These are phyloP conservation scores for Tenrec ecaudatus DNA, from an alignment of 2,113 vertebrate species.

Conservation along the genomic window DNA sequence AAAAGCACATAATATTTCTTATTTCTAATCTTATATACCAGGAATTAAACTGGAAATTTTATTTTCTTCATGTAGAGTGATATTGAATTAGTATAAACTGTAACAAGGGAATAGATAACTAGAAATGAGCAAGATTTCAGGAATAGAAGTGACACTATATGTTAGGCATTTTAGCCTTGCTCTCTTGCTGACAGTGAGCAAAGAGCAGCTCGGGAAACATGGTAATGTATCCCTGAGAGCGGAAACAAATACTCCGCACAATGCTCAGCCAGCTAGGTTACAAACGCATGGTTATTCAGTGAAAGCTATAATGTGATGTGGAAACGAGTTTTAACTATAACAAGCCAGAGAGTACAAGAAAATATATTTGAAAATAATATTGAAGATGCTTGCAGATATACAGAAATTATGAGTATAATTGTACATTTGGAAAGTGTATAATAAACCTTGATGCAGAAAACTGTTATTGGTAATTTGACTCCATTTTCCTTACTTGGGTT, in stretches of 20 bases:
- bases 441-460: neutral
- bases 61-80: neutral
- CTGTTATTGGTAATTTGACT: neutral
- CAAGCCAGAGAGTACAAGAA: slow-evolving; percentile 28
- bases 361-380: slow-evolving; percentile 8
- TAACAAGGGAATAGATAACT: slow-evolving; percentile 53
- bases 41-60: slow-evolving; percentile 67
- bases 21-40: slow-evolving; percentile 43
- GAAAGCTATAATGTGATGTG: slow-evolving; percentile 38
- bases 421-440: neutral
- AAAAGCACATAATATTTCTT: slow-evolving; percentile 4
- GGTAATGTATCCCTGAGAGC: neutral
- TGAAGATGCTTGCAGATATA: slow-evolving; percentile 12
- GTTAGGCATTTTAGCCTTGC: slow-evolving; percentile 57
- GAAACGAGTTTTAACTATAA: slow-evolving; percentile 54
- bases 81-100: slow-evolving; percentile 53
- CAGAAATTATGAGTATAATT: neutral
- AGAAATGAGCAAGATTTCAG: slow-evolving; percentile 49
- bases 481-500: neutral
- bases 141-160: slow-evolving; percentile 20
- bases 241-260: slow-evolving; percentile 42
- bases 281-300: slow-evolving; percentile 56
- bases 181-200: slow-evolving; percentile 33
- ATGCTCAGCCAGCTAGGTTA: slow-evolving; percentile 64
- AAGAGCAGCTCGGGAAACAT: slow-evolving; percentile 30